phyloP scores from a whole-genome alignment of 2,797 vertebrate species.

The Gymnothorax reevesii region DNA sequence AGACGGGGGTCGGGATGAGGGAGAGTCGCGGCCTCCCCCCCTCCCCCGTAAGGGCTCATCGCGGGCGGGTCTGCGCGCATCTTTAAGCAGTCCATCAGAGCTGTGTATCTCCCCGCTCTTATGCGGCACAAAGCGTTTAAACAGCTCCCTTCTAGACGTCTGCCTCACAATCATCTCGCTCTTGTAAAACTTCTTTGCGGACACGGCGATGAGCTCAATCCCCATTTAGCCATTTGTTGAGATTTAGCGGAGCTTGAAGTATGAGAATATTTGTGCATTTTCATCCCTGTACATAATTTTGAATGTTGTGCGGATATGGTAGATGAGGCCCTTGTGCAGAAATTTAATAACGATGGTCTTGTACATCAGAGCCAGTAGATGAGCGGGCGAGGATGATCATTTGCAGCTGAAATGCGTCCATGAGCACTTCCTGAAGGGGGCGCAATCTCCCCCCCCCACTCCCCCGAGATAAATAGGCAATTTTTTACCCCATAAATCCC shows the following conservation, averaged over 20 bases:
- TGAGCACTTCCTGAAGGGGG: neutral
- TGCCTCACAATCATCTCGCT: neutral
- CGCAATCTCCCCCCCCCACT: neutral
- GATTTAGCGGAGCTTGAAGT: neutral
- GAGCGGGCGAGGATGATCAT: neutral
- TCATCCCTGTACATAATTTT: neutral
- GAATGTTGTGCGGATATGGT: neutral
- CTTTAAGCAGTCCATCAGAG: neutral
- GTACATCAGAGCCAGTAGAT: neutral
- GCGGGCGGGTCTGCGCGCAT: too few species aligned
- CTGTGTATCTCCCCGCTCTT: neutral
- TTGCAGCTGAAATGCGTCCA: neutral
- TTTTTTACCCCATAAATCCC: neutral
- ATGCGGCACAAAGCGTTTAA: neutral
- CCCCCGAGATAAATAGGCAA: neutral
- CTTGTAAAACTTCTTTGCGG: neutral
- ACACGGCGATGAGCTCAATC: neutral
- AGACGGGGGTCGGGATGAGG: neutral
- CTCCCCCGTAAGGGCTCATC: neutral
- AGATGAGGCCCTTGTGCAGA: conserved; percentile 3
- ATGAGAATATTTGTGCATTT: neutral
- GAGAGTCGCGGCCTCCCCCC: neutral
- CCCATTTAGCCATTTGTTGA: neutral
- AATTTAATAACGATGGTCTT: too few species aligned
- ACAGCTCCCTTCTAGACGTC: neutral